Conservation (phyloP, 2,888 invertebrate genomes). For the Argyra leucocephala region DNA sequence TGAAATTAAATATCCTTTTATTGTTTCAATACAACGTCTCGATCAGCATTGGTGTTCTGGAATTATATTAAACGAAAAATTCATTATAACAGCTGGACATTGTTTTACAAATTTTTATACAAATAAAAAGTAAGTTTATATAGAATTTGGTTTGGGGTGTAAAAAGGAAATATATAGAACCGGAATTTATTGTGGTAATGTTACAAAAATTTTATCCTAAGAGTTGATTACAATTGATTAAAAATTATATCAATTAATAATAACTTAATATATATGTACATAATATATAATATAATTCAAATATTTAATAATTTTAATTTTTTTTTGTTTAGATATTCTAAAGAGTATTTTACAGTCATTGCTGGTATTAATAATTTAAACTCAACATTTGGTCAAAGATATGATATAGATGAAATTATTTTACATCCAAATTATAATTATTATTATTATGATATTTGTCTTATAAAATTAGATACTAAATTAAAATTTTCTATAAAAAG, state of each 20-base stretch:
- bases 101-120: constrained; percentile 5
- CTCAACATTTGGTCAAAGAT: background rate
- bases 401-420: background rate
- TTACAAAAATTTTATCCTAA: no score
- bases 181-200: no score
- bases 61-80: background rate
- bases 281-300: no score
- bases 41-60: background rate
- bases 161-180: no score
- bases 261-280: no score
- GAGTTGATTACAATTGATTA: no score
- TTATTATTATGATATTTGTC: background rate
- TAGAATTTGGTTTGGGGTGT: no score
- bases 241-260: no score
- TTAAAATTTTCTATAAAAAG: background rate
- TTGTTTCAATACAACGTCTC: constrained; percentile 4
- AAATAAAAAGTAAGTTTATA: background rate
- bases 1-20: background rate
- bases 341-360: background rate
- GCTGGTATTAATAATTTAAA: constrained; percentile 5
- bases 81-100: constrained; percentile 7
- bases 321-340: background rate
- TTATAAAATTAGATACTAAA: background rate
- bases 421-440: background rate
- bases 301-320: background rate